Evolutionary conservation across 2,113 vertebrate species (phyloP).

Genomic region (Phylloscopus trochiloides): DNA sequence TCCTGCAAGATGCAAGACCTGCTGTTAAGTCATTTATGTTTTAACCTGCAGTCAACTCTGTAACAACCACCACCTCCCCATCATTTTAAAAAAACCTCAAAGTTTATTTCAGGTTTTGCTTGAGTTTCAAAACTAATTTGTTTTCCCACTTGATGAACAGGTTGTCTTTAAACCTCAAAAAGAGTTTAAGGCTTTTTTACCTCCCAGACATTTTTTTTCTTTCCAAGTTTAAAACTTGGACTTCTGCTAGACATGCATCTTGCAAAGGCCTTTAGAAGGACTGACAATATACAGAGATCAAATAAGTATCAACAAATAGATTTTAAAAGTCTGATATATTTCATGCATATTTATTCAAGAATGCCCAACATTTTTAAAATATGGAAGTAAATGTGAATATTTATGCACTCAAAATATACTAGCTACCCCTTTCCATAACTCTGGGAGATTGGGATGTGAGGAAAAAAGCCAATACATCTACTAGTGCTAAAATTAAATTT

Average conservation of each 20-base stretch:
- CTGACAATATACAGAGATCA: neutral
- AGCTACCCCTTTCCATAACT: neutral
- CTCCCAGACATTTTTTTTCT: neutral
- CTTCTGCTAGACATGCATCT: neutral
- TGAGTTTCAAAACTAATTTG: neutral
- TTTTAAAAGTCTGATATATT: neutral
- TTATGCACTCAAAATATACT: neutral
- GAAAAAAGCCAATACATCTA: neutral
- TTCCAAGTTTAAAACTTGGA: neutral
- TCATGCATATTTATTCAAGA: neutral
- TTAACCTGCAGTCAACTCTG: neutral
- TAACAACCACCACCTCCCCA: neutral
- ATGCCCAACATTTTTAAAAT: neutral
- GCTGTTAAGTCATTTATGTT: neutral
- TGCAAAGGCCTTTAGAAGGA: neutral
- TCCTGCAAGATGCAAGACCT: neutral
- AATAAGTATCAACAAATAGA: neutral
- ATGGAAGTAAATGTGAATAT: neutral
- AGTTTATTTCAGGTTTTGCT: neutral
- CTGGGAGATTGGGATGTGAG: neutral
- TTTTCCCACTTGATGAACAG: neutral
- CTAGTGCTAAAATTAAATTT: neutral
- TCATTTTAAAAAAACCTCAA: neutral
- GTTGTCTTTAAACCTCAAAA: neutral
- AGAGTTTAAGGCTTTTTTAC: neutral